Conservation (phyloP, 2,113 vertebrate species). For the Mirounga angustirostris region DNA sequence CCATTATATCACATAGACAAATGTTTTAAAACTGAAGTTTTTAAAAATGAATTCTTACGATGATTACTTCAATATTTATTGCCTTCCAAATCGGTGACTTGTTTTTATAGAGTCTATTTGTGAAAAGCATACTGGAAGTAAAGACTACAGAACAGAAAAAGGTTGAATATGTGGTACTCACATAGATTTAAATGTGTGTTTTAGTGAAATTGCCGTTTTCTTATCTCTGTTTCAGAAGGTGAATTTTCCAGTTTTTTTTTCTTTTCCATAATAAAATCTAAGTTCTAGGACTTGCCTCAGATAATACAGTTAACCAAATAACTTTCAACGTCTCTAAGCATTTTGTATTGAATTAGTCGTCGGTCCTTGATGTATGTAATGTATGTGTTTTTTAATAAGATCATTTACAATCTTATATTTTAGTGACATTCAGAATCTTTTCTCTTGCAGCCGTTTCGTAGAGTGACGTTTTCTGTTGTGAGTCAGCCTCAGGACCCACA, state of each 20-base stretch:
- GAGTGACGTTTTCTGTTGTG: constrained; percentile 99
- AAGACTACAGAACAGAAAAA: not conserved
- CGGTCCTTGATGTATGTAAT: constrained; percentile 79
- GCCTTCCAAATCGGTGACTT: constrained; percentile 64
- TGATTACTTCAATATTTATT: constrained; percentile 39
- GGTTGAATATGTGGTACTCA: constrained; percentile 29
- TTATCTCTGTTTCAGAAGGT: constrained; percentile 51
- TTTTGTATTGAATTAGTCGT: constrained; percentile 71
- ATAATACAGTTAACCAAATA: not conserved
- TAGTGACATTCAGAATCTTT: constrained; percentile 98
- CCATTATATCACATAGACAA: constrained; percentile 70
- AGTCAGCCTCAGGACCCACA: constrained; percentile 99
- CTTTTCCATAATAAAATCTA: not conserved
- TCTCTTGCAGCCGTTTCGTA: constrained; percentile 99
- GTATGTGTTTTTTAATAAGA: constrained; percentile 87
- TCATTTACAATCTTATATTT: constrained; percentile 84
- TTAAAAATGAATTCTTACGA: constrained; percentile 28
- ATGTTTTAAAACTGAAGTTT: constrained; percentile 29
- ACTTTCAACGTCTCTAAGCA: constrained; percentile 42
- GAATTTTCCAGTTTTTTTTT: not conserved
- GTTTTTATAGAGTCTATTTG: constrained; percentile 57
- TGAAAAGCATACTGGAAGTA: constrained; percentile 52
- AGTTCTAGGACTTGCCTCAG: not conserved
- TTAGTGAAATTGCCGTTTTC: constrained; percentile 50
- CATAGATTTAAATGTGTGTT: constrained; percentile 61